Percentiles rank a stretch among this genome's conserved stretches.
phyloP scores from a whole-genome alignment of 1,140 invertebrate genomes.

The Tetramorium parvispinum region DNA sequence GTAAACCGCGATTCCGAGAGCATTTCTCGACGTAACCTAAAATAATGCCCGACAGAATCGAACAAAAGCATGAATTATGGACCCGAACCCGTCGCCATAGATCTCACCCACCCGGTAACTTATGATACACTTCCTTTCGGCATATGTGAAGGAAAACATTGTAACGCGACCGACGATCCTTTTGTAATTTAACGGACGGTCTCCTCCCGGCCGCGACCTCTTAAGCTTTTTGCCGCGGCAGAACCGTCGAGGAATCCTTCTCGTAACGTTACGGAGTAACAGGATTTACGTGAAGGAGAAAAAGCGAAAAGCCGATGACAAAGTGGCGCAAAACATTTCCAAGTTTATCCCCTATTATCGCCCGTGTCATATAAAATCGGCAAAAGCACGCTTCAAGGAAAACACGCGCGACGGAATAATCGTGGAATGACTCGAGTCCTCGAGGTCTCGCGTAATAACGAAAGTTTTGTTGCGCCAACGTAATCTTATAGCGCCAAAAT shows the following conservation, averaged over 20 bases:
- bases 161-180: conserved; percentile 59
- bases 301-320: conserved; percentile 54
- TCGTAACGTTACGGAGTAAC: conserved; percentile 40
- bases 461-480: background rate
- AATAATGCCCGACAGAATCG: conserved; percentile 85
- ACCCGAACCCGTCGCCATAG: conserved; percentile 78
- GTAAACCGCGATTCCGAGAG: conserved; percentile 82
- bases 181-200: conserved; percentile 72
- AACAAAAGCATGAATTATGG: conserved; percentile 86
- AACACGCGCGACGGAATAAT: background rate
- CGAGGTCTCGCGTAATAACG: background rate
- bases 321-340: conserved; percentile 44
- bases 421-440: background rate
- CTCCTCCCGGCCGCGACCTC: conserved; percentile 42
- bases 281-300: background rate
- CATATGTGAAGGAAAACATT: conserved; percentile 73
- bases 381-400: background rate
- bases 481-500: background rate
- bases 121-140: conserved; percentile 82
- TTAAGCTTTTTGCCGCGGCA: conserved; percentile 43
- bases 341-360: conserved; percentile 33
- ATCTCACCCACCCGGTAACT: conserved; percentile 81
- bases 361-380: conserved; percentile 8
- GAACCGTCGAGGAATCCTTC: conserved; percentile 22
- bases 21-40: conserved; percentile 84